Evolutionary conservation across 2,888 invertebrate genomes (phyloP), one percentile per base, ranked within the genome.

Genomic region (Andrena haemorrhoa): DNA sequence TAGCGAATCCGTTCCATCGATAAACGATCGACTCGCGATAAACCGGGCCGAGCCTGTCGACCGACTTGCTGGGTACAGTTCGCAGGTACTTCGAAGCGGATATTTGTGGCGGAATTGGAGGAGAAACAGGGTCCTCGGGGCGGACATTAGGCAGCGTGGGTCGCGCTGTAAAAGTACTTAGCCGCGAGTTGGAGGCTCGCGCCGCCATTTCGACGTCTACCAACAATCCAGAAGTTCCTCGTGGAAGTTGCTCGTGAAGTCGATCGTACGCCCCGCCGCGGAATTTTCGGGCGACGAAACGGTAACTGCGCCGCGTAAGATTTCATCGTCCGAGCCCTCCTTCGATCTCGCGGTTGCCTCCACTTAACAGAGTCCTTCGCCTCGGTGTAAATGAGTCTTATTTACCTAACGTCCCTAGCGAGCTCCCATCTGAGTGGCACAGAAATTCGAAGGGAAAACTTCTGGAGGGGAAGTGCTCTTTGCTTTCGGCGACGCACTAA

Each of bases 21-120:
- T 78, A 68, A 73, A 65, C 82, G 82, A 88, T 84, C 79, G 80
- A 82, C 84, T 82, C 65, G 82, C 64, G 82, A 85, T 77, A 77
- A 80, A 86, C 56, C 58, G 76, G 75, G 73, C n/a, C 66, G 35
- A 31, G 63, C 56, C 20, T 8, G 51, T 8, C 7, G 51, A 20
- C 7, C 8, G 2, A 20, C 10, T 56, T 26, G 56, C 20, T 23
- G 56, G 56, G 12, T 56, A 23, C 41, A 41, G 56, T 10, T 26
- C 10, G 23, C 63, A 72, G 72, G 75, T 69, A 75, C 70, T 64
- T 70, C 47, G 61, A 69, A 78, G 66, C 49, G 74, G 56, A 82
- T 82, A 63, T 66, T 63, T 53, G 49, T 23, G 56, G 33, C 26
- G 33, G 72, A 83, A 66, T 79, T 77, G 20, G 60, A 23, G 49